A percentile compares a stretch with the other conserved stretches of the same genome.
Conservation (phyloP, 2,797 vertebrate species). For the Chaenodraco wilsoni region DNA sequence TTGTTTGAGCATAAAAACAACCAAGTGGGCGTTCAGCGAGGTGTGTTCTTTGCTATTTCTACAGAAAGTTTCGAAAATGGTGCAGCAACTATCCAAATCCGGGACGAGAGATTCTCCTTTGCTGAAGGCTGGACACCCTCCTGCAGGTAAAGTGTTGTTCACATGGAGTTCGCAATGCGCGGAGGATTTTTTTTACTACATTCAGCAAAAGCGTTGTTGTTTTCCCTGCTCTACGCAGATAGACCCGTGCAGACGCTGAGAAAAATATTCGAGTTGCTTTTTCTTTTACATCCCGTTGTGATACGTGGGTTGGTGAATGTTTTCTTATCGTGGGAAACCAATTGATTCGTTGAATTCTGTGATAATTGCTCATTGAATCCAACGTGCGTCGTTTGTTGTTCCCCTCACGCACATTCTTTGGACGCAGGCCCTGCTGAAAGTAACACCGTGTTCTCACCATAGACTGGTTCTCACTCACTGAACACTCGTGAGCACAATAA, state of each 20-base stretch:
- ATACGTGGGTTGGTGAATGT: rapidly evolving
- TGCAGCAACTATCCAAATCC: conserved; percentile 74
- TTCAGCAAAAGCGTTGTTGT: conserved; percentile 20
- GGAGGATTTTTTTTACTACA: rapidly evolving
- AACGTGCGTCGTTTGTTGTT: background rate
- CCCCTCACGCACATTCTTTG: background rate
- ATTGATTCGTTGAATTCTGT: background rate
- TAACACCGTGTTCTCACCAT: conserved; percentile 25
- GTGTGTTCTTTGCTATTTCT: conserved; percentile 11
- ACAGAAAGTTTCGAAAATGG: conserved; percentile 69
- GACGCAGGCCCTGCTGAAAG: conserved; percentile 7
- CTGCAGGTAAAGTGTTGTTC: conserved; percentile 76
- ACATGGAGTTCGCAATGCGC: rapidly evolving
- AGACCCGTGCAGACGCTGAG: conserved; percentile 1
- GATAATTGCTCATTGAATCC: background rate
- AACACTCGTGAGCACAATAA: rapidly evolving
- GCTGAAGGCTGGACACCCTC: conserved; percentile 83
- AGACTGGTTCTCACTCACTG: background rate
- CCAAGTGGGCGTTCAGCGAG: conserved; percentile 41
- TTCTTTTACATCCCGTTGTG: background rate
- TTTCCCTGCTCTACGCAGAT: conserved; percentile 19
- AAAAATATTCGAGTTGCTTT: background rate
- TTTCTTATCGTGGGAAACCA: rapidly evolving
- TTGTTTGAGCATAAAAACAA: conserved; percentile 68
- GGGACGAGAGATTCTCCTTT: conserved; percentile 51